Evolutionary conservation across 1,140 invertebrate genomes (phyloP).

Genomic region (Drosophila oshimai): DNA sequence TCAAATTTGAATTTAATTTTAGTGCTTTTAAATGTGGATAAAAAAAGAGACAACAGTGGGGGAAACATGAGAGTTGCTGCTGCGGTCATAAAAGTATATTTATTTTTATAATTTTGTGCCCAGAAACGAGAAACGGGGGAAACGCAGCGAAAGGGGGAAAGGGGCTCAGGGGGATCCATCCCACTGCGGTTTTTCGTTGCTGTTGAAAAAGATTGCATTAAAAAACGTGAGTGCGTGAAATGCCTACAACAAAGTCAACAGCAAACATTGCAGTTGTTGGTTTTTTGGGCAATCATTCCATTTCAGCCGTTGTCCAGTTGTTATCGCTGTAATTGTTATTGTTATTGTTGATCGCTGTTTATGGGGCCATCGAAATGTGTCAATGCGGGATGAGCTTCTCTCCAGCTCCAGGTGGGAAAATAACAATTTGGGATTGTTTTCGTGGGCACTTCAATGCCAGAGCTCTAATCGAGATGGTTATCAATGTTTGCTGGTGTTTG

Average conservation of each 20-base stretch:
- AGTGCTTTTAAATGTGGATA: conserved; percentile 53
- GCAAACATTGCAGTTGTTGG: conserved; percentile 31
- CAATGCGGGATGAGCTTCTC: conserved; percentile 51
- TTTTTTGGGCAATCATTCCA: conserved; percentile 34
- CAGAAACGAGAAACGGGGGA: conserved; percentile 7
- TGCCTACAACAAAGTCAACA: conserved; percentile 33
- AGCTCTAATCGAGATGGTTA: background rate
- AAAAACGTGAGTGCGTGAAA: conserved; percentile 79
- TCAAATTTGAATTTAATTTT: background rate
- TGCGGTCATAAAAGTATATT: conserved; percentile 50
- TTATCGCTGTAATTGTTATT: conserved; percentile 39
- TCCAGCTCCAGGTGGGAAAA: conserved; percentile 23
- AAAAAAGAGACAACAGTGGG: conserved; percentile 8
- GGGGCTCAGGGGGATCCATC: background rate
- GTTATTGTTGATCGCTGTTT: conserved; percentile 30
- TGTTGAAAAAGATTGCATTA: conserved; percentile 60
- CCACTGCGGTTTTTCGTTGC: conserved; percentile 29
- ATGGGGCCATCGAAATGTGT: conserved; percentile 53
- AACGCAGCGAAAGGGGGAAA: background rate
- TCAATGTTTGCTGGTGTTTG: background rate
- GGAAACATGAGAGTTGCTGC: background rate
- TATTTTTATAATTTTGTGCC: conserved; percentile 14
- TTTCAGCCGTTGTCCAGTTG: conserved; percentile 8
- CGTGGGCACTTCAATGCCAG: conserved; percentile 3
- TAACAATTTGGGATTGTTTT: conserved; percentile 8